Conservation (phyloP, 2,888 invertebrate species). For the Folsomia candida region DNA sequence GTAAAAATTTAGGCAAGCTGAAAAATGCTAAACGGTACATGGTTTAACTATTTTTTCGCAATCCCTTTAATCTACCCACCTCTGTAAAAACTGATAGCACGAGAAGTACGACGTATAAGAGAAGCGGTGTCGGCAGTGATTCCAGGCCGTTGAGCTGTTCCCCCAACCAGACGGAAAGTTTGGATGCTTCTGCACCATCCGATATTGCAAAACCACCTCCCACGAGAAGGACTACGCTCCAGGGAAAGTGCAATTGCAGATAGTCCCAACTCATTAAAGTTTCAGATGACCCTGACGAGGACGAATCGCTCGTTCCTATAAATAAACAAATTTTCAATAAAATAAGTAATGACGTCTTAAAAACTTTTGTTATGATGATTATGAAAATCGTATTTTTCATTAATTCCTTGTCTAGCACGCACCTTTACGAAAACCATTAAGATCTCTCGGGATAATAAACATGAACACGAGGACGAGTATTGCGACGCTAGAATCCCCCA, state of each 20-base stretch:
- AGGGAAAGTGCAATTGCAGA: constrained; percentile 14
- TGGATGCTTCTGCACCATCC: constrained; percentile 75
- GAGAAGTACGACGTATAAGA: constrained; percentile 72
- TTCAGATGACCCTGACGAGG: constrained; percentile 10
- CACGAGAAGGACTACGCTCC: constrained; percentile 12
- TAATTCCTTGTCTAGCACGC: neutral
- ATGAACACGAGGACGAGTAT: constrained; percentile 16
- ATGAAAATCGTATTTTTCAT: neutral
- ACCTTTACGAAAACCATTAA: constrained; percentile 1
- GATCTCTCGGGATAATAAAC: constrained; percentile 23
- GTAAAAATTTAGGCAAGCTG: too few species aligned
- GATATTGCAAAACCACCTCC: constrained; percentile 84
- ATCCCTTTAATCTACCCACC: constrained; percentile 57
- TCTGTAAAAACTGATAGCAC: constrained; percentile 80
- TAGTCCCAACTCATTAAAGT: constrained; percentile 13
- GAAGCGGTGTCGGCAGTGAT: constrained; percentile 63
- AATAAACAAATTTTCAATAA: neutral
- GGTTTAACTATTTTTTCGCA: too few species aligned
- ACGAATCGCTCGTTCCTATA: neutral
- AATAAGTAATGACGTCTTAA: neutral
- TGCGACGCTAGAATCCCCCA: constrained; percentile 28
- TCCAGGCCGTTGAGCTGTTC: constrained; percentile 66
- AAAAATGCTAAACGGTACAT: too few species aligned
- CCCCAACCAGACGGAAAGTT: constrained; percentile 74
- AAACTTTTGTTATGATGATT: neutral